Base-by-base conservation (phyloP, 1,140 invertebrate genomes). In the Psilanteris sp. region DNA sequence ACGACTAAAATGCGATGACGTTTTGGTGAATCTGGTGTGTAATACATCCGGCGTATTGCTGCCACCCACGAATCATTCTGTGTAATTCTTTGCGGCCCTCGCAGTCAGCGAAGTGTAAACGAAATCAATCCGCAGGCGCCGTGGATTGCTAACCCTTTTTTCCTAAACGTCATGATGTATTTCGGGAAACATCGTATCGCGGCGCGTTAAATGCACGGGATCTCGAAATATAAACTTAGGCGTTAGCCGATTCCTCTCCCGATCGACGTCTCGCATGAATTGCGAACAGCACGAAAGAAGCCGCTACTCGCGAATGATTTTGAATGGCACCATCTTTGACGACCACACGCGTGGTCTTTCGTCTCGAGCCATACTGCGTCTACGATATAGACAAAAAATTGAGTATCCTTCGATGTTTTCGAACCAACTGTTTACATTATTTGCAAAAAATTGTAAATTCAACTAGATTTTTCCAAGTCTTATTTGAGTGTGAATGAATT, bases 121-220 rank as follows among this genome's bases (percentile, higher is more conserved):
- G 66, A 77, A 77, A 77, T 77, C 74, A 77, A 77, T 77, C 67
- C 37, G 54, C 59, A 77, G 74, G 54, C 59, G 74, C 74, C 61
- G 41, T 22, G 44, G 48, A 71, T 77, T 71, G 59, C 67, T 61
- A 50, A 55, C 55, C 44, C 59, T 62, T 71, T 57, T 73, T 77
- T 72, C 55, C 55, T n/a, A 10, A 41, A 37, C 75, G 54, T 72
- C 50, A 64, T 62, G 55, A 72, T 77, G 54, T 77, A 77, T 77
- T 77, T 77, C 55, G 75, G 68, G 75, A 78, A 64, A 66, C 64
- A 70, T 70, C 64, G 64, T 13, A 64, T 68, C 57, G 62, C 54
- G 24, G 43, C 14, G 64, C 22, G 68, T 61, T 78, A 73, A 78
- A 68, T 73, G 64, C 36, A 26, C 52, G 36, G 16, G 41, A 72